Evolutionary conservation across 2,888 invertebrate species (phyloP).

Genomic region (Xestia c-nigrum): DNA sequence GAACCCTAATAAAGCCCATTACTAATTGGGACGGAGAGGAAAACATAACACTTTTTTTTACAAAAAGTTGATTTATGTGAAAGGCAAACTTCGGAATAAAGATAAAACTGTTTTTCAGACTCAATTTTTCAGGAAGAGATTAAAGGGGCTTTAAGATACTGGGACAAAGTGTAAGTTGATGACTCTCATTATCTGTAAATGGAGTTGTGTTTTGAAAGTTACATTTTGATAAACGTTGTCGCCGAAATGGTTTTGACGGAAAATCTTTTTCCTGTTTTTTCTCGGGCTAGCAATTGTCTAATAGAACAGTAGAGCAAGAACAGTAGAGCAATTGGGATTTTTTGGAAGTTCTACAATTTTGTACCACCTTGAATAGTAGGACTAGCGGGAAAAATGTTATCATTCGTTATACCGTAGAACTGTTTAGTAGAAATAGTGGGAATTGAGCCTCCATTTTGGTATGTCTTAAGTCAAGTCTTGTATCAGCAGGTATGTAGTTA

Average conservation of each 20-base stretch:
- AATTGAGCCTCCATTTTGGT: too few species aligned
- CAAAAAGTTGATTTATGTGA: slow-evolving; percentile 42
- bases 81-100: slow-evolving; percentile 34
- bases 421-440: too few species aligned
- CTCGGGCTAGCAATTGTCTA: too few species aligned
- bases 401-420: too few species aligned
- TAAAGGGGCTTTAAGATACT: slow-evolving; percentile 27
- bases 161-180: slow-evolving; percentile 30
- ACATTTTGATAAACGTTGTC: neutral
- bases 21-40: slow-evolving; percentile 29
- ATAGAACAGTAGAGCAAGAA: too few species aligned
- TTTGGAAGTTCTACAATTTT: too few species aligned
- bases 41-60: slow-evolving; percentile 25
- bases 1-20: slow-evolving; percentile 7
- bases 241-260: neutral
- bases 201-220: slow-evolving; percentile 5
- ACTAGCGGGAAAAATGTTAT: too few species aligned
- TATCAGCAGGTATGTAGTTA: neutral
- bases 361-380: too few species aligned
- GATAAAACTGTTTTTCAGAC: slow-evolving; percentile 43
- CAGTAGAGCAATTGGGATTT: too few species aligned
- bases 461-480: neutral
- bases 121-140: slow-evolving; percentile 32
- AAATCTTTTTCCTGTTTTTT: neutral
- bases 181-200: slow-evolving; percentile 10